phyloP scores from a whole-genome alignment of 2,888 invertebrate species.

The Eupithecia centaureata region DNA sequence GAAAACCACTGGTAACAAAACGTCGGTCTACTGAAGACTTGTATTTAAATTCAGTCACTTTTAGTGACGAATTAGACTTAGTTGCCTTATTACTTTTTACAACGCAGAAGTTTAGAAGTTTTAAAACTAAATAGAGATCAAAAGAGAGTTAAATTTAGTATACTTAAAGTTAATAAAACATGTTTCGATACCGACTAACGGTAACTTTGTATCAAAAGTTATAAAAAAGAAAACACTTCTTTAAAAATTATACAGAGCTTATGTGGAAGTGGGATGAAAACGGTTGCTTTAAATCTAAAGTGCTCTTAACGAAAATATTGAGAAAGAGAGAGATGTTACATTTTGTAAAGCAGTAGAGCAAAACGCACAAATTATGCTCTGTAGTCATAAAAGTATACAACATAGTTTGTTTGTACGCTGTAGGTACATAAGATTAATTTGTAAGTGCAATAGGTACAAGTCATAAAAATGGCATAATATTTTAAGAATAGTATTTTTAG shows the following conservation, averaged over 20 bases:
- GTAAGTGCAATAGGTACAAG: constrained; percentile 76
- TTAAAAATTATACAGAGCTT: constrained; percentile 7
- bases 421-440: constrained; percentile 48
- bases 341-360: constrained; percentile 52
- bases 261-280: constrained; percentile 5
- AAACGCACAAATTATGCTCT: constrained; percentile 73
- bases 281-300: constrained; percentile 31
- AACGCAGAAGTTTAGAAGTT: no score
- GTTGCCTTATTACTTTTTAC: neutral
- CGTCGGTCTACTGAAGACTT: neutral
- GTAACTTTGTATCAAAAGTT: constrained; percentile 19
- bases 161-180: neutral
- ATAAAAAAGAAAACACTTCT: constrained; percentile 8
- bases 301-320: constrained; percentile 34
- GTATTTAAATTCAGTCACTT: neutral
- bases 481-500: constrained; percentile 46
- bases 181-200: constrained; percentile 15
- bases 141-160: neutral
- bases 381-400: constrained; percentile 66
- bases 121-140: neutral
- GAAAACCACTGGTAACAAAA: neutral
- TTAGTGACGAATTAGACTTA: neutral
- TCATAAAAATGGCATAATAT: constrained; percentile 64
- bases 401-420: constrained; percentile 49
- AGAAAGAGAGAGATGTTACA: neutral